Conservation (phyloP, 2,113 vertebrate species). For the Cyphomyrus discorhynchus region DNA sequence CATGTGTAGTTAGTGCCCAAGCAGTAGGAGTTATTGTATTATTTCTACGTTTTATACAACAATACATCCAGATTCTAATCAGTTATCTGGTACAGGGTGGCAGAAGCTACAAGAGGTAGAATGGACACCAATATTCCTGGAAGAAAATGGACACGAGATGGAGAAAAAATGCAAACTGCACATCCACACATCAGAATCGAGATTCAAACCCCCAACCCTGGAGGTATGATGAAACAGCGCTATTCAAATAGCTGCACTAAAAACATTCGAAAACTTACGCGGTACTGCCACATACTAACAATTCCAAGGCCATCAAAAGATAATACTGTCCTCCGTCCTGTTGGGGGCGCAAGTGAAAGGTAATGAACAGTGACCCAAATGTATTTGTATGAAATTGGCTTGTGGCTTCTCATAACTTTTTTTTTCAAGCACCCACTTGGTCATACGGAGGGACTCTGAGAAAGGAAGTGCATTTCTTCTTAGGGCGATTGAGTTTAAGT, state of each 20-base stretch:
- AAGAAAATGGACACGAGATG: background rate
- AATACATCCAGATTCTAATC: background rate
- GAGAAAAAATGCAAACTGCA: background rate
- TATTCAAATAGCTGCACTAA: background rate
- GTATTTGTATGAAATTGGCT: constrained; percentile 37
- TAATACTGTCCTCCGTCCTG: constrained; percentile 19
- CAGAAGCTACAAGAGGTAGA: background rate
- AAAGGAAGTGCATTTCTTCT: constrained; percentile 7
- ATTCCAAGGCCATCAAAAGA: background rate
- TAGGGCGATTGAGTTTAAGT: background rate
- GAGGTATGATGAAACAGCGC: background rate
- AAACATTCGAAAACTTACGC: background rate
- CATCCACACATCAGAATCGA: background rate
- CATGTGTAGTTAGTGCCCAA: background rate
- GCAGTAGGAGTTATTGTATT: background rate
- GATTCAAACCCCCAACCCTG: background rate
- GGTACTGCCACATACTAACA: background rate
- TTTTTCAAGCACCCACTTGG: constrained; percentile 14
- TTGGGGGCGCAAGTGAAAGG: constrained; percentile 35
- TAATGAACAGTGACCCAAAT: constrained; percentile 19
- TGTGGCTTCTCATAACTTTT: constrained; percentile 48
- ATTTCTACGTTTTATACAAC: background rate
- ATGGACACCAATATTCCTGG: background rate
- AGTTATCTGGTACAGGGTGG: background rate
- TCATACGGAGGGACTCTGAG: background rate